Conservation (phyloP, 1,140 invertebrate species). For the Acyrthosiphon pisum region DNA sequence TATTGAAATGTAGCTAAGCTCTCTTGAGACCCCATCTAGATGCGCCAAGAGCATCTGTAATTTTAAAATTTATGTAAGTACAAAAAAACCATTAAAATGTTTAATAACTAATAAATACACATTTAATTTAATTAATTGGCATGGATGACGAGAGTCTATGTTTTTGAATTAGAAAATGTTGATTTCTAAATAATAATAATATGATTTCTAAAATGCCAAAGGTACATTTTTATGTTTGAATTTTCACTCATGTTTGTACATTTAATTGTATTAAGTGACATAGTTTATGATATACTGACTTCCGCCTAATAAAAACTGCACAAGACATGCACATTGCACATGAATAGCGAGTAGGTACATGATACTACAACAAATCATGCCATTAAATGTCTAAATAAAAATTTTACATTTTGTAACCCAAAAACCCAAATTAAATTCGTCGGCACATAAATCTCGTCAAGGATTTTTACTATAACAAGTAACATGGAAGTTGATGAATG, state of each 20-base stretch:
- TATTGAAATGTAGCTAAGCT: not conserved
- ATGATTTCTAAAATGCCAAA: not conserved
- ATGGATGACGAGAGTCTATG: not conserved
- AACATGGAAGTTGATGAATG: not conserved
- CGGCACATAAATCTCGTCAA: not conserved
- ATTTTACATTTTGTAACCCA: not conserved
- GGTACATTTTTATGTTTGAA: not conserved
- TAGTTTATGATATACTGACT: not conserved
- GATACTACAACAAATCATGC: not conserved
- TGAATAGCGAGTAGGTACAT: not conserved
- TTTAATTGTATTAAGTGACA: not conserved
- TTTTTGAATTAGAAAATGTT: not conserved
- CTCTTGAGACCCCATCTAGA: not conserved
- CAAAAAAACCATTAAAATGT: not conserved
- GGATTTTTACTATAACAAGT: not conserved
- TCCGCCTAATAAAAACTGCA: not conserved
- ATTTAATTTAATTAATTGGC: not conserved
- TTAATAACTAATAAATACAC: not conserved
- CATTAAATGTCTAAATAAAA: not conserved
- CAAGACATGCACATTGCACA: conserved; percentile 4
- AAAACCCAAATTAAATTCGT: not conserved
- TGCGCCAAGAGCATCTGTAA: not conserved
- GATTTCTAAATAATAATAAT: not conserved
- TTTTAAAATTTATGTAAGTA: not conserved
- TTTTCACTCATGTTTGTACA: not conserved